Percentiles rank a stretch among this genome's conserved stretches.
Conservation (phyloP, 2,888 invertebrate species). For the Hoplodrina blanda region DNA sequence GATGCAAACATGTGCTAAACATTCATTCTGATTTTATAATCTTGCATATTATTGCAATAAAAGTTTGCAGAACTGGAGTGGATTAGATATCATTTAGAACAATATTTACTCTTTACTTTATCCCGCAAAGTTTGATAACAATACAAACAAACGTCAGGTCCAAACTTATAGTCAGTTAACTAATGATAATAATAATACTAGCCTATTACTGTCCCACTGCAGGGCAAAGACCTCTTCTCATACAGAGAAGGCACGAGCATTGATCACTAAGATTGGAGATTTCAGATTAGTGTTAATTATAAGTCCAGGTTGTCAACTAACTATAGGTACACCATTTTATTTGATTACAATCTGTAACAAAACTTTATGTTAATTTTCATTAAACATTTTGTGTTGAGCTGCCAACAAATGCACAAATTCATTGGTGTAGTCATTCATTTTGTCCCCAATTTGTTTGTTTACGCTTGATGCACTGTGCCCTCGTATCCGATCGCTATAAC, state of each 20-base stretch:
- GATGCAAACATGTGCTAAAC: slow-evolving; percentile 63
- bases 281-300: no score
- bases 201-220: no score
- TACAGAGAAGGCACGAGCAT: no score
- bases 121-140: neutral
- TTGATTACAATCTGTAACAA: slow-evolving; percentile 8
- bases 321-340: neutral
- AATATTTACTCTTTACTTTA: neutral
- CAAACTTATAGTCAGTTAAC: neutral
- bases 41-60: slow-evolving; percentile 19
- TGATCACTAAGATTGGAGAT: no score
- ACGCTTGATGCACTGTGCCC: slow-evolving; percentile 42
- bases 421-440: slow-evolving; percentile 42
- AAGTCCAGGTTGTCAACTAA: neutral
- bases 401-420: slow-evolving; percentile 45
- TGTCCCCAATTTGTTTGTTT: slow-evolving; percentile 57
- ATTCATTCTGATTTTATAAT: slow-evolving; percentile 38
- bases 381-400: slow-evolving; percentile 29
- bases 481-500: slow-evolving; percentile 30
- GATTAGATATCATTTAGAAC: neutral
- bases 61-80: slow-evolving; percentile 7
- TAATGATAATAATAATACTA: no score
- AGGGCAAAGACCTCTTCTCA: no score
- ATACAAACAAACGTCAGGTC: neutral
- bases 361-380: slow-evolving; percentile 8